Percentiles rank a stretch among this genome's conserved stretches.
Evolutionary conservation across 2,797 vertebrate species (phyloP).

Genomic region (Fratercula arctica): DNA sequence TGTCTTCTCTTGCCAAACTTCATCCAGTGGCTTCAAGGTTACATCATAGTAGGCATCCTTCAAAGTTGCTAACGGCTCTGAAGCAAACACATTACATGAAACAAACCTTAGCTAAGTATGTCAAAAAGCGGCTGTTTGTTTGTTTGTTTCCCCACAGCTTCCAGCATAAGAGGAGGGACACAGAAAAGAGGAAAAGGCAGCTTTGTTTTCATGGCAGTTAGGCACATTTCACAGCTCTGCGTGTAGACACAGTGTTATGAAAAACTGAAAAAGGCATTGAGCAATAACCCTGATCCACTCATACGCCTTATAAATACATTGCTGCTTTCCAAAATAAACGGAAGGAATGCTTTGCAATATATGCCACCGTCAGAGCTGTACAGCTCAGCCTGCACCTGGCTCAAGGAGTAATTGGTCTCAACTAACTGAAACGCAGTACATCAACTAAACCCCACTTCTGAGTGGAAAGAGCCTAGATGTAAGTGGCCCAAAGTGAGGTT

Average conservation of each 20-base stretch:
- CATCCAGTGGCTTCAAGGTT: constrained; percentile 77
- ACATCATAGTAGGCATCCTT: constrained; percentile 87
- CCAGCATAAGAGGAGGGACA: not conserved
- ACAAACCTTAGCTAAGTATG: not conserved
- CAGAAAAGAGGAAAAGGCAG: not conserved
- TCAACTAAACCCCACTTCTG: not conserved
- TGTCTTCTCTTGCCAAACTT: constrained; percentile 77
- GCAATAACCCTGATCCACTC: not conserved
- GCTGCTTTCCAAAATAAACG: not conserved
- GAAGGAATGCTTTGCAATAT: not conserved
- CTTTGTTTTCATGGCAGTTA: not conserved
- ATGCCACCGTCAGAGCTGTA: not conserved
- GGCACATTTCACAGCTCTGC: not conserved
- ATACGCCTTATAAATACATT: rapidly evolving
- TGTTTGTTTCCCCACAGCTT: not conserved
- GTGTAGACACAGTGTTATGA: rapidly evolving
- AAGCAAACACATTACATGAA: not conserved
- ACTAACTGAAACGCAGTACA: rapidly evolving
- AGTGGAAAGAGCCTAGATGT: not conserved
- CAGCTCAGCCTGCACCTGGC: not conserved
- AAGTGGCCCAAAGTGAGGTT: not conserved
- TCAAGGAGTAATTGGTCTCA: not conserved
- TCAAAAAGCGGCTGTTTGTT: not conserved
- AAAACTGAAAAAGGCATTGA: not conserved
- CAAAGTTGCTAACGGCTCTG: constrained; percentile 84